These are phyloP conservation scores for Tetraneura akinire DNA, from an alignment of 1,140 invertebrate species.

Conservation along the genomic window DNA sequence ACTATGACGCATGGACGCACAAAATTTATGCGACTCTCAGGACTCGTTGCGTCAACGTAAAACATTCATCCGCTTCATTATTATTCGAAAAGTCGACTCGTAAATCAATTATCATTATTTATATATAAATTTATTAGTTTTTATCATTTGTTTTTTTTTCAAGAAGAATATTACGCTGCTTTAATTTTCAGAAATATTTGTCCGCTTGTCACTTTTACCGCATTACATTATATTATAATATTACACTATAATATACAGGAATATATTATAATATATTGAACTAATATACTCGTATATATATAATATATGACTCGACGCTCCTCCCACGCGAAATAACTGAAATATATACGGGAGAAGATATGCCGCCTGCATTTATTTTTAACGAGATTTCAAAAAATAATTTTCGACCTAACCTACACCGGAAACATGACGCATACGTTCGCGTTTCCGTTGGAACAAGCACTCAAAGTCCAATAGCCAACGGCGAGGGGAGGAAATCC, in stretches of 20 bases:
- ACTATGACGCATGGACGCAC: not conserved
- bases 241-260: too few relatives aligned
- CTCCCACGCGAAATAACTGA: not conserved
- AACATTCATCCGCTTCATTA: constrained; percentile 41
- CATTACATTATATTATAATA: too few relatives aligned
- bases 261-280: not conserved
- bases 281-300: too few relatives aligned
- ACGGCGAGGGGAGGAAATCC: not conserved
- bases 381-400: constrained; percentile 19
- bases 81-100: constrained; percentile 17
- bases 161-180: not conserved
- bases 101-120: constrained; percentile 48
- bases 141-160: not conserved
- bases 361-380: not conserved
- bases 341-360: too few relatives aligned
- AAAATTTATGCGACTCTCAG: constrained; percentile 24
- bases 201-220: not conserved
- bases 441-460: not conserved
- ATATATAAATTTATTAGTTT: not conserved
- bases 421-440: constrained; percentile 28
- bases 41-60: constrained; percentile 18
- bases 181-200: not conserved
- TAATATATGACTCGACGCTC: too few relatives aligned
- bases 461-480: not conserved
- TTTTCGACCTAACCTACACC: not conserved